phyloP scores from a whole-genome alignment of 2,797 vertebrate genomes.

The Eupleurogrammus muticus region DNA sequence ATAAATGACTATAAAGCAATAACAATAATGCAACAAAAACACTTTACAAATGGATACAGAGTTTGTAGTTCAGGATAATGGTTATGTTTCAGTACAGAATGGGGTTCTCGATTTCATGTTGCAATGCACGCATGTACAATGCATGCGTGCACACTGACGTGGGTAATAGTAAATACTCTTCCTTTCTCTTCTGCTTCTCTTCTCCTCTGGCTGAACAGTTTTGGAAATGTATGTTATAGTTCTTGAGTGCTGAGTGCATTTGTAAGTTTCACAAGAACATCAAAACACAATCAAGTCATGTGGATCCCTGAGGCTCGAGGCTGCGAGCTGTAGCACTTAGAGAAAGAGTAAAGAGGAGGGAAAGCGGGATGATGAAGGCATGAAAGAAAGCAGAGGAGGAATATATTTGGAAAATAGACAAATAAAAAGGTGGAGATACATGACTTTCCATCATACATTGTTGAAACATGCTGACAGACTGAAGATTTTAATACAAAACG shows the following conservation, averaged over 20 bases:
- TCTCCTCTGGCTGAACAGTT: constrained; percentile 70
- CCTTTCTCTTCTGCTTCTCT: constrained; percentile 38
- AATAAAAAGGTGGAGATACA: constrained; percentile 33
- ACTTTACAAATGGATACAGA: too few species aligned
- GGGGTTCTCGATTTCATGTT: constrained; percentile 4
- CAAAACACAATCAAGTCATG: constrained; percentile 94
- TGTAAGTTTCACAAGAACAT: constrained; percentile 91
- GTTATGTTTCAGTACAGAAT: not conserved
- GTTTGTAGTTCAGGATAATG: not conserved
- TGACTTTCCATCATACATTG: constrained; percentile 17
- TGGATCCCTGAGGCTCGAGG: constrained; percentile 83
- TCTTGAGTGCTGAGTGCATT: constrained; percentile 92
- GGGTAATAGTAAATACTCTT: constrained; percentile 57
- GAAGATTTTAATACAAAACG: constrained; percentile 27
- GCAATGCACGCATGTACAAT: constrained; percentile 26
- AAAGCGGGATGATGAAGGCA: constrained; percentile 32
- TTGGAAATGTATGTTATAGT: constrained; percentile 94
- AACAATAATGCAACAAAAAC: not conserved
- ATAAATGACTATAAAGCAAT: not conserved
- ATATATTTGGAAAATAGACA: constrained; percentile 34
- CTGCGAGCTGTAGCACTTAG: constrained; percentile 73
- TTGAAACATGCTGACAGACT: constrained; percentile 11
- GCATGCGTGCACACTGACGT: too few species aligned
- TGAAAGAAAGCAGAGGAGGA: constrained; percentile 20
- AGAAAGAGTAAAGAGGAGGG: constrained; percentile 52